These are phyloP conservation scores for Papilio elwesi DNA, from an alignment of 2,888 invertebrate genomes.

Conservation along the genomic window DNA sequence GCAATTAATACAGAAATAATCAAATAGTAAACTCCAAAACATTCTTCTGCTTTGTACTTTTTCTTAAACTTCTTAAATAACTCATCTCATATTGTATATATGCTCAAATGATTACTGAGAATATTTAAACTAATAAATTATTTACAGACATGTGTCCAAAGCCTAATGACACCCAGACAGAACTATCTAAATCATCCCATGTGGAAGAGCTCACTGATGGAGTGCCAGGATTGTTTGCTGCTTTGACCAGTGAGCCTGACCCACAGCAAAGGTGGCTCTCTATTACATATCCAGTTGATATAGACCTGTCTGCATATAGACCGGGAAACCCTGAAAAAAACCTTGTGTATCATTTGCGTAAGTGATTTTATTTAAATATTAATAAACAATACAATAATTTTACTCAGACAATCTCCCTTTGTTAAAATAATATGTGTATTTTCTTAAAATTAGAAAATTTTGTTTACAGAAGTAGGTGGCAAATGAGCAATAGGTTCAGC, in stretches of 20 bases:
- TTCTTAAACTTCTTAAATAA: too few species aligned
- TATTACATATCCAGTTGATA: slow-evolving; percentile 91
- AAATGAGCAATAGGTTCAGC: too few species aligned
- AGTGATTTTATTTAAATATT: slow-evolving; percentile 60
- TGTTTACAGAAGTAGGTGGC: too few species aligned
- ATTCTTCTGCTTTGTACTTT: too few species aligned
- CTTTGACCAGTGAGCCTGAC: slow-evolving; percentile 91
- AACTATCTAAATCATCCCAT: slow-evolving; percentile 90
- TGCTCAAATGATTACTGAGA: too few species aligned
- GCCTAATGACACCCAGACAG: slow-evolving; percentile 90
- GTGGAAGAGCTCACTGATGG: slow-evolving; percentile 93
- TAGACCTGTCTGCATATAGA: slow-evolving; percentile 86
- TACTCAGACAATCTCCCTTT: too few species aligned
- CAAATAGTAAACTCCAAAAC: too few species aligned
- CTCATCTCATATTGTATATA: too few species aligned
- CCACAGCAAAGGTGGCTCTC: slow-evolving; percentile 92
- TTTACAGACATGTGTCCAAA: slow-evolving; percentile 94
- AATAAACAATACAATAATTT: too few species aligned
- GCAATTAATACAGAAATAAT: too few species aligned
- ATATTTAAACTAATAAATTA: slow-evolving; percentile 10
- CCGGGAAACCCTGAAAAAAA: slow-evolving; percentile 87
- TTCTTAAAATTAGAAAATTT: too few species aligned
- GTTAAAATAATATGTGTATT: too few species aligned
- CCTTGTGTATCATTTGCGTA: slow-evolving; percentile 88
- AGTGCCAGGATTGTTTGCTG: slow-evolving; percentile 92